These are phyloP conservation scores for Pleuronectes platessa DNA, from an alignment of 2,113 vertebrate species.

Conservation along the genomic window DNA sequence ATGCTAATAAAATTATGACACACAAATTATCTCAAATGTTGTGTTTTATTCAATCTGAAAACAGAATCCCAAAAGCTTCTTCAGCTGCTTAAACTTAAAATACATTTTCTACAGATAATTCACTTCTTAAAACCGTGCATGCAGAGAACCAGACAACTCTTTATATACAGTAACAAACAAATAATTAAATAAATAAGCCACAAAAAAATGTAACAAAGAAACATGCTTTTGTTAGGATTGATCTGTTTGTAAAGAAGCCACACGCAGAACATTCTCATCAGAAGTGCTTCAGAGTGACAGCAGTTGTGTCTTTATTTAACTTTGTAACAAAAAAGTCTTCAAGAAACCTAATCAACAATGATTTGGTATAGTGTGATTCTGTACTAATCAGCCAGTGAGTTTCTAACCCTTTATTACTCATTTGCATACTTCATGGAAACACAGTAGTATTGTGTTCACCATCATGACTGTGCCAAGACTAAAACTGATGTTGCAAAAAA, in stretches of 20 bases:
- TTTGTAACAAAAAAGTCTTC: background rate
- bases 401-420: background rate
- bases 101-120: conserved; percentile 17
- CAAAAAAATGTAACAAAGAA: conserved; percentile 26
- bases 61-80: conserved; percentile 13
- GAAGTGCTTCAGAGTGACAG: background rate
- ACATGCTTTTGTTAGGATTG: conserved; percentile 5
- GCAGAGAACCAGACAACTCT: conserved; percentile 6
- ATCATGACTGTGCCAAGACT: background rate
- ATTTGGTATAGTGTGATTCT: background rate
- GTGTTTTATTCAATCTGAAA: conserved; percentile 52
- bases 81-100: conserved; percentile 8
- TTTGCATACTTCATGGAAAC: background rate
- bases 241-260: conserved; percentile 25
- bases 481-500: background rate
- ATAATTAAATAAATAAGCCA: conserved; percentile 44
- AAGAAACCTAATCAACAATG: background rate
- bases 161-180: conserved; percentile 24
- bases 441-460: background rate
- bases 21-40: background rate
- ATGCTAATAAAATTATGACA: background rate
- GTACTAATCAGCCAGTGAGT: background rate
- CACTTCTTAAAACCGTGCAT: conserved; percentile 17
- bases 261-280: background rate
- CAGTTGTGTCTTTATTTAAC: background rate